phyloP scores from a whole-genome alignment of 2,888 invertebrate genomes.

The Hofmannophila pseudospretella region DNA sequence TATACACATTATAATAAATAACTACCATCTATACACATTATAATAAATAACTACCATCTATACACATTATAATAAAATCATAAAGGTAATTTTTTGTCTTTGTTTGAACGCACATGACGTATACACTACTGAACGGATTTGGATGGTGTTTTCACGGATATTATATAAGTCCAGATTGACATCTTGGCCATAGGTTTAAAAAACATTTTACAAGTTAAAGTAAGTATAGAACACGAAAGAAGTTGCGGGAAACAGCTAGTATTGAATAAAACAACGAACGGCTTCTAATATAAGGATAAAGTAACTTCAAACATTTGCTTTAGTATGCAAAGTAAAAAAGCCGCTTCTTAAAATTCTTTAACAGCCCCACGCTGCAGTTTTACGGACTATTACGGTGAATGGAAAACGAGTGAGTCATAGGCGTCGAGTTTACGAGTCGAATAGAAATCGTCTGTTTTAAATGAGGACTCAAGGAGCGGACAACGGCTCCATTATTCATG shows the following conservation, averaged over 20 bases:
- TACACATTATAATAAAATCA: no score
- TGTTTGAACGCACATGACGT: no score
- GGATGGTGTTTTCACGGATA: no score
- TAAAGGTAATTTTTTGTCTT: no score
- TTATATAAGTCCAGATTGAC: no score
- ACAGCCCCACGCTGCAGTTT: slow-evolving; percentile 60
- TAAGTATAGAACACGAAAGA: no score
- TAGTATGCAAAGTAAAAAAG: slow-evolving; percentile 49
- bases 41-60: no score
- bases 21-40: no score
- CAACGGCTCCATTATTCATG: slow-evolving; percentile 72
- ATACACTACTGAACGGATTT: no score
- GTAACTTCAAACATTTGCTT: slow-evolving; percentile 23
- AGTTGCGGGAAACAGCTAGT: background rate
- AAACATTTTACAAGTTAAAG: no score
- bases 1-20: no score
- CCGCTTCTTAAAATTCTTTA: slow-evolving; percentile 62
- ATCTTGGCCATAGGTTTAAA: no score
- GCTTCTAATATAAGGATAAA: slow-evolving; percentile 5
- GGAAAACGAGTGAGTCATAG: slow-evolving; percentile 73
- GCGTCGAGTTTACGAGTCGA: slow-evolving; percentile 69
- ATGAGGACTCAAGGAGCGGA: slow-evolving; percentile 73
- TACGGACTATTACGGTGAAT: slow-evolving; percentile 72
- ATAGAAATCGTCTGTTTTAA: slow-evolving; percentile 76
- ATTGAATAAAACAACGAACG: slow-evolving; percentile 2